These are phyloP conservation scores for Junco hyemalis DNA, from an alignment of 2,113 vertebrate species.

Conservation along the genomic window DNA sequence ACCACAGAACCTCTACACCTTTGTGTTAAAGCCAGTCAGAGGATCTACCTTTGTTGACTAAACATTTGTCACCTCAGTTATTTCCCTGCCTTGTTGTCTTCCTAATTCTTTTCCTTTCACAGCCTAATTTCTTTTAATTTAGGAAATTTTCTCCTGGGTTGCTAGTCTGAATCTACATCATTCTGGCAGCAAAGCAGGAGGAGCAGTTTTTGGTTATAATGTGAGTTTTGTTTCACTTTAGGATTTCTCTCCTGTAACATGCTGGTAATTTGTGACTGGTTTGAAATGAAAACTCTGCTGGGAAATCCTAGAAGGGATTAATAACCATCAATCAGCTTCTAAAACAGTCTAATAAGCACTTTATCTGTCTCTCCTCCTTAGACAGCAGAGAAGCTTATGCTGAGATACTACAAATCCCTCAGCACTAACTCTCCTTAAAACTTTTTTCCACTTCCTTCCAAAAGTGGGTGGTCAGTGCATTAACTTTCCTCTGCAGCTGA, in stretches of 20 bases:
- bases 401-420: not conserved
- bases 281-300: not conserved
- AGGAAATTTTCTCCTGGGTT: not conserved
- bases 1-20: not conserved
- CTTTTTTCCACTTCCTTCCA: not conserved
- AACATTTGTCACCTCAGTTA: not conserved
- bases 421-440: not conserved
- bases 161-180: not conserved
- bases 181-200: not conserved
- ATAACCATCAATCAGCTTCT: not conserved
- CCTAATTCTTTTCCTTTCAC: not conserved
- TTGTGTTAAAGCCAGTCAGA: not conserved
- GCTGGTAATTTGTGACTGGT: not conserved
- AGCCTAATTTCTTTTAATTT: not conserved
- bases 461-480: not conserved
- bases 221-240: not conserved
- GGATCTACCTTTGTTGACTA: not conserved
- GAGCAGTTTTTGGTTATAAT: not conserved
- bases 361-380: not conserved
- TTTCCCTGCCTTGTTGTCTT: not conserved
- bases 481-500: not conserved
- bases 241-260: not conserved
- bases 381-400: not conserved
- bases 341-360: not conserved
- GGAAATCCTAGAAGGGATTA: not conserved